Evolutionary conservation across 2,888 invertebrate species (phyloP).

Genomic region (Tachina lurida): DNA sequence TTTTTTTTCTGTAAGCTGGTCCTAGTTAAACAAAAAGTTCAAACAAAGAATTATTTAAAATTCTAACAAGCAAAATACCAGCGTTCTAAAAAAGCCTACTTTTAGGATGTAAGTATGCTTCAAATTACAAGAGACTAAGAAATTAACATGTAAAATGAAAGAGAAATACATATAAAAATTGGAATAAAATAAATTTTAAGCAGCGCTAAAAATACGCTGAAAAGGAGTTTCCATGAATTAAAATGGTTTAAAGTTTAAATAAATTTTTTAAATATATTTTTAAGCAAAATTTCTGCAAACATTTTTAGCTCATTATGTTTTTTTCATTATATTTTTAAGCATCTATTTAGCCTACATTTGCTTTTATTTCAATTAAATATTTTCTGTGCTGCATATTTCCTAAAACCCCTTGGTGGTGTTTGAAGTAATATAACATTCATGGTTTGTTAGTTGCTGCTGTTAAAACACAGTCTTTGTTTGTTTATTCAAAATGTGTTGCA

Average conservation of each 20-base stretch:
- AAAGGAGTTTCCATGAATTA: neutral
- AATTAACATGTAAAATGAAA: neutral
- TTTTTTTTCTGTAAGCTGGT: neutral
- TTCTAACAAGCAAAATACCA: constrained; percentile 28
- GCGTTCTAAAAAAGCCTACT: constrained; percentile 13
- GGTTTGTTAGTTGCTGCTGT: constrained; percentile 14
- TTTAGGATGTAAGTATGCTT: constrained; percentile 5
- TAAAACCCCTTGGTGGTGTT: constrained; percentile 2
- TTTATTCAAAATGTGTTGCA: constrained; percentile 31
- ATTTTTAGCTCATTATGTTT: neutral
- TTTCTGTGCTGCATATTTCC: neutral
- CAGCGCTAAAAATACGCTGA: neutral
- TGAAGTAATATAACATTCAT: constrained; percentile 9
- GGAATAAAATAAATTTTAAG: constrained; percentile 1
- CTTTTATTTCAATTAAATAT: neutral
- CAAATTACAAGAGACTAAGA: neutral
- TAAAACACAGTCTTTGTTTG: neutral
- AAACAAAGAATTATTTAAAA: constrained; percentile 20
- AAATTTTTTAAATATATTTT: neutral
- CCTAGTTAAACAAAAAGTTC: constrained; percentile 8
- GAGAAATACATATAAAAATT: too few species aligned
- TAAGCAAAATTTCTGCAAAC: neutral
- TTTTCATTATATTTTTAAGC: too few species aligned
- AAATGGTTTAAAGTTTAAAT: too few species aligned
- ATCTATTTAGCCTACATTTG: constrained; percentile 10